Base-by-base conservation (phyloP, 2,797 vertebrate genomes). In the Pygocentrus nattereri region DNA sequence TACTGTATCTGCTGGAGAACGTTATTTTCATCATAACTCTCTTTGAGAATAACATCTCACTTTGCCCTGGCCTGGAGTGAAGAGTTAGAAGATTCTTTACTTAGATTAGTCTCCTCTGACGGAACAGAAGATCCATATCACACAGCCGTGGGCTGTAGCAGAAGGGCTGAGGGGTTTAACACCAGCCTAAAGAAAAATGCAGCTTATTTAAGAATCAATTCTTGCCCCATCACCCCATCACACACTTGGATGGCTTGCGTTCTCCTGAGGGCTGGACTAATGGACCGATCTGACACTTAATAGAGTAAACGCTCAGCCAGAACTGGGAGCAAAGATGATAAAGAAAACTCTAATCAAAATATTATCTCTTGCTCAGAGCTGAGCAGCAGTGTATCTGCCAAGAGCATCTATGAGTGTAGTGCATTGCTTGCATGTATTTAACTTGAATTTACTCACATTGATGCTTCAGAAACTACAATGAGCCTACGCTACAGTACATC, bases 151-250 rank as follows among this genome's bases (percentile, higher is more conserved):
- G 19, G 62, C 27, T 38, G 0, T 70, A 74, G 38, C n/a, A 76
- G 76, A 73, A 11, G n/a, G 34, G 23, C 18, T 69, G 5, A n/a
- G 1, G 21, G 16, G 31, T 10, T 18, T 6, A 44, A 80, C 12
- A 52, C 6, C 21, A 74, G 19, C 21, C 21, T 74, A 21, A 54
- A 75, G 34, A 61, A 61, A 67, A 68, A 74, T 54, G 71, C 7
- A 27, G 30, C 72, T 84, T 76, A 58, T 49, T 72, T 65, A n/a
- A 76, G 16, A 65, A 41, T 71, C 21, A 16, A 67, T 65, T 72
- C 56, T 23, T 62, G 19, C 38, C 19, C 38, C n/a, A n/a, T n/a
- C n/a, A n/a, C n/a, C n/a, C n/a, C 30, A 34, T 67, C 19, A 68
- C n/a, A 59, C 16, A 69, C 2, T 52, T 4, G 31, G n/a, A 31